Percentiles rank a stretch among this genome's conserved stretches.
These are phyloP conservation scores for Pristiophorus japonicus DNA, from an alignment of 2,113 vertebrate genomes.

Conservation along the genomic window DNA sequence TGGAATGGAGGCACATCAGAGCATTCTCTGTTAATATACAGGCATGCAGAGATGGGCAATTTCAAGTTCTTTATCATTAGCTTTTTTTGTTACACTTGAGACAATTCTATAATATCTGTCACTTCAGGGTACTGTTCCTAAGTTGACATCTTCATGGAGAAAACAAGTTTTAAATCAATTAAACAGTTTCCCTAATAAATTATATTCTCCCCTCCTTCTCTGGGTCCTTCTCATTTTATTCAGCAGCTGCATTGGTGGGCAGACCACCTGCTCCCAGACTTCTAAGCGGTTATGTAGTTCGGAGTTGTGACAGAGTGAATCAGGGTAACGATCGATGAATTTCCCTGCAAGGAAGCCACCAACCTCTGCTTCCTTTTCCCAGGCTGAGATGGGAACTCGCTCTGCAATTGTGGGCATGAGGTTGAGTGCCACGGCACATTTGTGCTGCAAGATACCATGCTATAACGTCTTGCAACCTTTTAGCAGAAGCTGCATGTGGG, in stretches of 20 bases:
- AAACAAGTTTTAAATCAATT: background rate
- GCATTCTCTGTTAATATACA: background rate
- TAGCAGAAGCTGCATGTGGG: background rate
- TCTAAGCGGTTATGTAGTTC: background rate
- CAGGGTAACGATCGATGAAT: background rate
- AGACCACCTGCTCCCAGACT: background rate
- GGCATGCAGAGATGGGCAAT: background rate
- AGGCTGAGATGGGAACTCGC: background rate
- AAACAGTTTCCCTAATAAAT: background rate
- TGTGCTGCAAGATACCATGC: background rate
- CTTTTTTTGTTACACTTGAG: slow-evolving; percentile 1
- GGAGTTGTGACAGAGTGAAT: background rate
- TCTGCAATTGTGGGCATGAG: background rate
- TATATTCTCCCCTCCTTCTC: background rate
- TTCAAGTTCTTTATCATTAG: background rate
- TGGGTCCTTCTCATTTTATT: background rate
- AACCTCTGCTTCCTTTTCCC: background rate
- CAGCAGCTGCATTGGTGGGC: background rate
- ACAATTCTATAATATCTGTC: background rate
- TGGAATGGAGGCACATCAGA: background rate
- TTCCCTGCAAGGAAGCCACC: slow-evolving; percentile 12
- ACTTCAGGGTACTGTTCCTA: background rate
- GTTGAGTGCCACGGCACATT: background rate
- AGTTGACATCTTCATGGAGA: background rate
- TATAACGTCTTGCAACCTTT: background rate